Percentiles rank a stretch among this genome's conserved stretches.
Conservation (phyloP, 2,797 vertebrate genomes). For the Eidolon dupreanum region DNA sequence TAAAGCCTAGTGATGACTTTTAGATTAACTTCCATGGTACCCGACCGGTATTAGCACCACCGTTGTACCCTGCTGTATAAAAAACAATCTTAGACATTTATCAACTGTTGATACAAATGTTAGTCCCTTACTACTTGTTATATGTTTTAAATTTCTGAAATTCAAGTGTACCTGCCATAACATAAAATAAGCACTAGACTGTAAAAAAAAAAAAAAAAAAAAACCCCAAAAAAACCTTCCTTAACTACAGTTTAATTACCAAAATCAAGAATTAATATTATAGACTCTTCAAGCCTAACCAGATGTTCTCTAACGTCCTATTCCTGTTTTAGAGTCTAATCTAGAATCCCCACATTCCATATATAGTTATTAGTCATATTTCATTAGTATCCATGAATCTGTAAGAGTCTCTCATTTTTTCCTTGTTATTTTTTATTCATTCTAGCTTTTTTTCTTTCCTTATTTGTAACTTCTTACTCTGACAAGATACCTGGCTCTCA, state of each 20-base stretch:
- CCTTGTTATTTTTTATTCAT: background rate
- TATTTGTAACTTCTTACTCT: background rate
- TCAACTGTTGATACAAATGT: constrained; percentile 92
- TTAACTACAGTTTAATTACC: background rate
- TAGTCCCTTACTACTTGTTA: constrained; percentile 92
- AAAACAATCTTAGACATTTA: constrained; percentile 92
- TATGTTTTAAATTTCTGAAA: constrained; percentile 95
- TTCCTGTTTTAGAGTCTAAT: background rate
- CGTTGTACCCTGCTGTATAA: constrained; percentile 91
- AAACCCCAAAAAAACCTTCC: too few relatives aligned
- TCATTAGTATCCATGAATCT: background rate
- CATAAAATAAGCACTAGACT: constrained; percentile 95
- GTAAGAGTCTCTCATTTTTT: background rate
- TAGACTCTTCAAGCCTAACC: background rate
- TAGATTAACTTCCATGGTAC: constrained; percentile 90
- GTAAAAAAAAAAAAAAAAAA: too few relatives aligned
- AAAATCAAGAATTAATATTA: background rate
- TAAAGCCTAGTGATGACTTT: constrained; percentile 93
- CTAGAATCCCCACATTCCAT: background rate
- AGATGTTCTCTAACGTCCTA: background rate
- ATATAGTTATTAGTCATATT: background rate
- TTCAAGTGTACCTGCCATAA: constrained; percentile 94
- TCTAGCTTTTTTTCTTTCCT: background rate
- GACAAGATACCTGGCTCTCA: background rate
- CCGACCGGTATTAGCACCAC: constrained; percentile 89